Evolutionary conservation across 2,888 invertebrate genomes (phyloP).

Genomic region (Poecilus cupreus): DNA sequence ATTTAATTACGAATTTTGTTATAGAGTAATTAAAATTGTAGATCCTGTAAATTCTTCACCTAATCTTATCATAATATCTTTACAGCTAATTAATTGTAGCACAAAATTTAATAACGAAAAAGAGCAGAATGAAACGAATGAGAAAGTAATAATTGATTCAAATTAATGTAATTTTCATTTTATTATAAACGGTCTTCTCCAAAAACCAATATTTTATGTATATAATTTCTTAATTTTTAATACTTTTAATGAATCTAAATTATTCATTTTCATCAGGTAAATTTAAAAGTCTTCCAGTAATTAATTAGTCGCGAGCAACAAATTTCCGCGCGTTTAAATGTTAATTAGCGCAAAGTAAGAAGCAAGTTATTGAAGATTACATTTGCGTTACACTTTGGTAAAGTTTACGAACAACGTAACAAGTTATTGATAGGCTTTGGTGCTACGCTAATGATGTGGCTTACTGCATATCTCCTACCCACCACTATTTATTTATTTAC

Average conservation of each 20-base stretch:
- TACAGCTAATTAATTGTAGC: background rate
- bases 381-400: slow-evolving; percentile 21
- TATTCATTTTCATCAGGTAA: background rate
- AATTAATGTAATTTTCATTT: background rate
- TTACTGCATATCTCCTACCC: too few species aligned
- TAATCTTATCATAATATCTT: background rate
- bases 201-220: background rate
- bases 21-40: background rate
- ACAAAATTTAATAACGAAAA: background rate
- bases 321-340: slow-evolving; percentile 22
- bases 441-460: background rate
- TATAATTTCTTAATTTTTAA: slow-evolving; percentile 18
- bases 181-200: background rate
- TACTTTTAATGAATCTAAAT: slow-evolving; percentile 5
- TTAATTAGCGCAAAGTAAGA: background rate
- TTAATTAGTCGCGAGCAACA: slow-evolving; percentile 18
- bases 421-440: slow-evolving; percentile 26
- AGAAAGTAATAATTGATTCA: background rate
- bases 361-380: slow-evolving; percentile 24
- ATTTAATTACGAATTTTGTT: too few species aligned
- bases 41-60: background rate
- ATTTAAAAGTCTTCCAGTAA: slow-evolving; percentile 1
- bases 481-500: too few species aligned
- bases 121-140: background rate
- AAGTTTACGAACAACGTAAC: slow-evolving; percentile 19